Percentiles rank a stretch among this genome's conserved stretches.
These are phyloP conservation scores for Cryptotis parvus DNA, from an alignment of 2,113 vertebrate species.

Conservation along the genomic window DNA sequence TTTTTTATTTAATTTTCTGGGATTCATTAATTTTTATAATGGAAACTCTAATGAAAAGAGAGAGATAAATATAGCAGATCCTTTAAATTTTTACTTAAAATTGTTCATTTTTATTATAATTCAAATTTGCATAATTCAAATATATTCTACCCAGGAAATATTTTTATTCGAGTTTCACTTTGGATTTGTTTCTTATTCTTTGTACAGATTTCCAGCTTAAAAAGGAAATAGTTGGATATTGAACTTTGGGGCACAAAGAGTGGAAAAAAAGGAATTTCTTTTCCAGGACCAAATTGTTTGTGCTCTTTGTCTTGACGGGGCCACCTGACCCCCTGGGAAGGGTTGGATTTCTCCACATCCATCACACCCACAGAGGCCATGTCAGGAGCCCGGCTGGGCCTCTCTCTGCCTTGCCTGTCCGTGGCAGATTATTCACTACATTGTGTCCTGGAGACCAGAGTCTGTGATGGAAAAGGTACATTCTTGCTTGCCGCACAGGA, in stretches of 20 bases:
- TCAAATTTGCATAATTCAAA: slow-evolving; percentile 64
- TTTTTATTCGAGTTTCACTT: slow-evolving; percentile 66
- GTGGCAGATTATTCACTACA: slow-evolving; percentile 92
- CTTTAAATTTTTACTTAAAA: no score
- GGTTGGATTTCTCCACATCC: slow-evolving; percentile 94
- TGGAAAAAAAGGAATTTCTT: slow-evolving; percentile 55
- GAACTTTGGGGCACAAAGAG: slow-evolving; percentile 79
- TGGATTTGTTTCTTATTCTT: slow-evolving; percentile 71
- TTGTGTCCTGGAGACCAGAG: slow-evolving; percentile 89
- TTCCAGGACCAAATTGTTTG: slow-evolving; percentile 85
- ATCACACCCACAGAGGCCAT: slow-evolving; percentile 91
- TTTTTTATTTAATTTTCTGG: not conserved
- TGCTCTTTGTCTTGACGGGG: slow-evolving; percentile 85
- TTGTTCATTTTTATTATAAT: no score
- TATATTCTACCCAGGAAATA: slow-evolving; percentile 65
- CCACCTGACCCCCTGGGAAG: slow-evolving; percentile 88
- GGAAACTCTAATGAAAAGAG: slow-evolving; percentile 41
- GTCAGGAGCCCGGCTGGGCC: slow-evolving; percentile 88
- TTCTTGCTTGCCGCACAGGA: slow-evolving; percentile 91
- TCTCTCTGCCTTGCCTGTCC: slow-evolving; percentile 90
- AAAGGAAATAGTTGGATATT: slow-evolving; percentile 82
- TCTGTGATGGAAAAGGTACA: slow-evolving; percentile 93
- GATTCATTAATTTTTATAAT: slow-evolving; percentile 55
- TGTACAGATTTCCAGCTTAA: slow-evolving; percentile 79
- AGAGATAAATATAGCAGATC: no score